A percentile compares a stretch with the other conserved stretches of the same genome.
Conservation (phyloP, 2,888 invertebrate species). For the Griposia aprilina region DNA sequence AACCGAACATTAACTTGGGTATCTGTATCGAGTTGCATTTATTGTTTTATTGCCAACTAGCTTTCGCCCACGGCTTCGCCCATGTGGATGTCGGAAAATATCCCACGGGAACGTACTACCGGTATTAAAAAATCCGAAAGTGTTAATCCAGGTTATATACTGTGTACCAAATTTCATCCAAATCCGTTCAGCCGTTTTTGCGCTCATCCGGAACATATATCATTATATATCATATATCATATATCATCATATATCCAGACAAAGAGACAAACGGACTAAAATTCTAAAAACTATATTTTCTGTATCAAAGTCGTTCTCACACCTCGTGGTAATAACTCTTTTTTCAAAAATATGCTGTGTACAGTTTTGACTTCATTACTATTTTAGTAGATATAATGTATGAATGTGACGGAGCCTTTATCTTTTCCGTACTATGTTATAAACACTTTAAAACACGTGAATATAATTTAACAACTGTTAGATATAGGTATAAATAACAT, state of each 20-base stretch:
- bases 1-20: neutral
- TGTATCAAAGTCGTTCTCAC: neutral
- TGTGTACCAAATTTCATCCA: neutral
- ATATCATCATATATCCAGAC: no score
- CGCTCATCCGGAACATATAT: no score
- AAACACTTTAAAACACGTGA: conserved; percentile 22
- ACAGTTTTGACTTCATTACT: neutral
- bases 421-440: conserved; percentile 12
- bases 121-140: no score
- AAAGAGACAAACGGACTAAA: neutral
- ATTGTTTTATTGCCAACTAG: neutral
- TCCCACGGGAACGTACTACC: no score
- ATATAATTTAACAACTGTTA: conserved; percentile 4
- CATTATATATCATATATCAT: no score
- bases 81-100: no score
- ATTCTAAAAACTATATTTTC: neutral
- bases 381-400: neutral
- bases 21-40: neutral
- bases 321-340: neutral
- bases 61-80: no score
- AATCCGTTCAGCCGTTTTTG: no score
- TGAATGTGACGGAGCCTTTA: conserved; percentile 3
- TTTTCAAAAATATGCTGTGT: neutral
- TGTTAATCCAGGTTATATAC: no score
- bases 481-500: conserved; percentile 21